Evolutionary conservation across 2,888 invertebrate genomes (phyloP).

Genomic region (Plebejus melissa): DNA sequence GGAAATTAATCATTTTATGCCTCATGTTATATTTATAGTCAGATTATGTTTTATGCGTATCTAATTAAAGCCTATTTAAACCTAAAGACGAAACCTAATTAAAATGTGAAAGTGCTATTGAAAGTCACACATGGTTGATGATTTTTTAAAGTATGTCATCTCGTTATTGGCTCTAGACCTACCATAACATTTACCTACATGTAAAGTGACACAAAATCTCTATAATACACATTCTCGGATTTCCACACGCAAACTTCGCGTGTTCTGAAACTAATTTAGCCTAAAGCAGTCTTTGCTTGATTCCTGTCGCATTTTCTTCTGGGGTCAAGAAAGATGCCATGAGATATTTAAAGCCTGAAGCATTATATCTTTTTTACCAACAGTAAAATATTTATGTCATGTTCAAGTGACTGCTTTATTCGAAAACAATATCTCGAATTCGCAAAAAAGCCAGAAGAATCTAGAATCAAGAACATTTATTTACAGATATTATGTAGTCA

Average conservation of each 20-base stretch:
- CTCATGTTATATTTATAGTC: not conserved
- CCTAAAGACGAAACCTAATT: not conserved
- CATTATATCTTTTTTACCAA: too few relatives aligned
- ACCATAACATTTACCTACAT: constrained; percentile 17
- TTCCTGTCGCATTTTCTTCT: not conserved
- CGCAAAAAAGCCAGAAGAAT: too few relatives aligned
- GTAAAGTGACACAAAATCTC: not conserved
- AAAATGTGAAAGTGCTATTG: constrained; percentile 9
- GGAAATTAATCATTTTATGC: not conserved
- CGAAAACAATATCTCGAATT: too few relatives aligned
- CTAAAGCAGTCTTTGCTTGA: not conserved
- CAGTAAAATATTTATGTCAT: too few relatives aligned
- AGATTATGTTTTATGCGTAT: not conserved
- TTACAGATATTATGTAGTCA: too few relatives aligned
- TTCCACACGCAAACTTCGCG: not conserved
- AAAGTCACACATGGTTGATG: not conserved
- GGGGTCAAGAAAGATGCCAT: not conserved
- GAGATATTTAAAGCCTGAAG: too few relatives aligned
- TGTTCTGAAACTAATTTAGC: not conserved
- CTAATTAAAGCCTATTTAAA: not conserved
- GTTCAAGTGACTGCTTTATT: too few relatives aligned
- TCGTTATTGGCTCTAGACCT: not conserved
- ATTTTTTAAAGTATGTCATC: not conserved
- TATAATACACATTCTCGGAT: not conserved
- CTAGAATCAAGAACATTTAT: too few relatives aligned